Evolutionary conservation across 2,888 invertebrate species (phyloP).

Genomic region (Camptogramma bilineatum): DNA sequence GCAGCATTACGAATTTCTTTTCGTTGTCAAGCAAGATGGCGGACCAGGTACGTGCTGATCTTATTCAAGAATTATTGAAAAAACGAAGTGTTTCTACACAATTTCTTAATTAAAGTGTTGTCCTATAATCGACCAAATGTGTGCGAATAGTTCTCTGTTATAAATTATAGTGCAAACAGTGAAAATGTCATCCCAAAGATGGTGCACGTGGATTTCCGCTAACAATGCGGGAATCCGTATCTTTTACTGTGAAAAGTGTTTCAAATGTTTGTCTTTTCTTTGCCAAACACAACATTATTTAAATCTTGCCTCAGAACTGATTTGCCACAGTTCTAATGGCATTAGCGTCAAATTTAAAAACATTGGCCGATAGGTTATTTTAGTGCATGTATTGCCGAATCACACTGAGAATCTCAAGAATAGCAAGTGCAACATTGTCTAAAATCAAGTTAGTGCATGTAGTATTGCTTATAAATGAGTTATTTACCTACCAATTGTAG

Average conservation of each 20-base stretch:
- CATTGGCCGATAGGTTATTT: constrained; percentile 24
- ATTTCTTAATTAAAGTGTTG: constrained; percentile 39
- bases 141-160: constrained; percentile 36
- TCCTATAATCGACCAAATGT: constrained; percentile 21
- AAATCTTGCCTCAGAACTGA: background rate
- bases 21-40: constrained; percentile 90
- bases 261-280: background rate
- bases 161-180: constrained; percentile 47
- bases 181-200: constrained; percentile 58
- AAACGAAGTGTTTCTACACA: constrained; percentile 32
- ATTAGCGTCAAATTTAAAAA: background rate
- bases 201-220: constrained; percentile 66
- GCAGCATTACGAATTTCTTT: constrained; percentile 73
- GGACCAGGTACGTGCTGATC: constrained; percentile 89
- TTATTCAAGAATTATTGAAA: constrained; percentile 54
- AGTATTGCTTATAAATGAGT: background rate
- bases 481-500: background rate
- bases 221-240: constrained; percentile 26
- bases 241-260: constrained; percentile 25
- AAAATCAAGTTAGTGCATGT: background rate
- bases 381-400: background rate
- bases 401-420: background rate
- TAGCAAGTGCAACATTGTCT: background rate
- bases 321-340: background rate
- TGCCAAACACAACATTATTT: background rate